Evolutionary conservation across 2,797 vertebrate species (phyloP).

Genomic region (Amphiprion clarkii): DNA sequence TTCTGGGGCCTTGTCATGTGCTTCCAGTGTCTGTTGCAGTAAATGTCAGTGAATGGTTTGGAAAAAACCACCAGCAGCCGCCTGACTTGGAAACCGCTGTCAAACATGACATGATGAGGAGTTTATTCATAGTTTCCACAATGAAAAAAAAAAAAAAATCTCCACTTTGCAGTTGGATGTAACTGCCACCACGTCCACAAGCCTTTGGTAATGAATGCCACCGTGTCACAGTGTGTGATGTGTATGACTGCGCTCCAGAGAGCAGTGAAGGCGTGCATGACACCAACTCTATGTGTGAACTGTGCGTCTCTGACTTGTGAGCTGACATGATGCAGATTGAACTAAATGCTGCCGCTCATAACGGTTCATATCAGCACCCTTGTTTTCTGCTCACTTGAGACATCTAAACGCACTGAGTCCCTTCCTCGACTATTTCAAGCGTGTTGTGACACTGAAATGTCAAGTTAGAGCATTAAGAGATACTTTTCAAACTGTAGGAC

Average conservation of each 20-base stretch:
- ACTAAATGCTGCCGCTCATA: conserved; percentile 51
- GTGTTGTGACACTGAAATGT: conserved; percentile 39
- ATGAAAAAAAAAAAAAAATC: conserved; percentile 7
- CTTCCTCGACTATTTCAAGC: conserved; percentile 22
- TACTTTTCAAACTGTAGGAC: conserved; percentile 32
- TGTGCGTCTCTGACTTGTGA: conserved; percentile 39
- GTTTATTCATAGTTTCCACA: conserved; percentile 55
- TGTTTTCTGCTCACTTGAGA: conserved; percentile 42
- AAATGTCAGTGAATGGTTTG: conserved; percentile 41
- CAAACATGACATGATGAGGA: conserved; percentile 29
- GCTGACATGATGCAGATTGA: conserved; percentile 44
- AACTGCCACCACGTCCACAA: conserved; percentile 37
- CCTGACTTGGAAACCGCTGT: conserved; percentile 37
- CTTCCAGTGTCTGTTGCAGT: conserved; percentile 37
- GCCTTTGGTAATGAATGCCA: conserved; percentile 42
- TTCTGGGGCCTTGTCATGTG: conserved; percentile 32
- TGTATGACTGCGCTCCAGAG: conserved; percentile 38
- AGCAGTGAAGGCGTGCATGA: conserved; percentile 28
- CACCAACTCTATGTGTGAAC: conserved; percentile 43
- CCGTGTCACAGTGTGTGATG: conserved; percentile 36
- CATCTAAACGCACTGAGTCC: conserved; percentile 23
- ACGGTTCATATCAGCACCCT: conserved; percentile 37
- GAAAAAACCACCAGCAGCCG: conserved; percentile 26
- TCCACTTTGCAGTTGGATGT: conserved; percentile 32
- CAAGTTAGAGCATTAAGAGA: conserved; percentile 39